Conservation (phyloP, 1,140 invertebrate species). For the Papilio aristodemus region DNA sequence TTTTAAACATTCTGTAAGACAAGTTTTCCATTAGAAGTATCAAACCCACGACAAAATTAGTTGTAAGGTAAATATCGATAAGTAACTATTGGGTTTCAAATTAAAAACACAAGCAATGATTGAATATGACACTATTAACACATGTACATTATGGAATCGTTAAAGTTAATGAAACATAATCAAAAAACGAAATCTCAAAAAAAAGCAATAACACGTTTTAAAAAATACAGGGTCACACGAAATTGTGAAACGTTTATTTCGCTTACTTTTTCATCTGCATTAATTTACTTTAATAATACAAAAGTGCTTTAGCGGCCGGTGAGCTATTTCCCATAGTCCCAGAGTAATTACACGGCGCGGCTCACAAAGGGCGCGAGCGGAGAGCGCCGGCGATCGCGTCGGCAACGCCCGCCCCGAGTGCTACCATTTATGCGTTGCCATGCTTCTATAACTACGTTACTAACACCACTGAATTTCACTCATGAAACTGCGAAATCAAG, state of each 20-base stretch:
- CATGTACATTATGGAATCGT: background rate
- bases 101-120: background rate
- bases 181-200: background rate
- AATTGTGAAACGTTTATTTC: slow-evolving; percentile 44
- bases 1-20: background rate
- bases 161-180: too few relatives aligned
- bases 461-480: slow-evolving; percentile 24
- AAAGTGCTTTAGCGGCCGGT: slow-evolving; percentile 64
- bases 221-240: slow-evolving; percentile 11
- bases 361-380: slow-evolving; percentile 56
- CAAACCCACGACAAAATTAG: background rate
- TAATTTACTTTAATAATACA: slow-evolving; percentile 70
- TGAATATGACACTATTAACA: background rate
- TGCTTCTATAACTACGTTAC: slow-evolving; percentile 36
- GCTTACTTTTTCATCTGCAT: slow-evolving; percentile 56
- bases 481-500: slow-evolving; percentile 18
- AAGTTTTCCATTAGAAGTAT: background rate
- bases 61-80: background rate
- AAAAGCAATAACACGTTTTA: slow-evolving; percentile 6
- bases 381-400: slow-evolving; percentile 37
- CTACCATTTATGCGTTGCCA: slow-evolving; percentile 37
- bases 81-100: background rate
- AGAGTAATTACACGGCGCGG: slow-evolving; percentile 70
- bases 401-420: slow-evolving; percentile 27
- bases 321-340: slow-evolving; percentile 75